A percentile compares a stretch with the other conserved stretches of the same genome.
Evolutionary conservation across 2,888 invertebrate species (phyloP).

Genomic region (Zhengitettix transpicula): DNA sequence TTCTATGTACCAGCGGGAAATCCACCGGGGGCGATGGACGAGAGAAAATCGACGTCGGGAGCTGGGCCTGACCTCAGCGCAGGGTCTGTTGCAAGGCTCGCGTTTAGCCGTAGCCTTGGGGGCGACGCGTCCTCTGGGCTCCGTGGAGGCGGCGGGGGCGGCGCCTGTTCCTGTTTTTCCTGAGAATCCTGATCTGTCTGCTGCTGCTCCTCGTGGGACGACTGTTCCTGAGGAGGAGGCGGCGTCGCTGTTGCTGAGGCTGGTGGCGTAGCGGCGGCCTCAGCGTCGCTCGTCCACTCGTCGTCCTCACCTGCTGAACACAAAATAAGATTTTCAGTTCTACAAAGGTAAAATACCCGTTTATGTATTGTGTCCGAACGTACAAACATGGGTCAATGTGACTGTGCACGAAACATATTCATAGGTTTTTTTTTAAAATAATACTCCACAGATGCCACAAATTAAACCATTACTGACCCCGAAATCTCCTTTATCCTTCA

Average conservation of each 20-base stretch:
- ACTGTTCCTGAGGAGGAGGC: not conserved
- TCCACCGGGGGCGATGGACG: not conserved
- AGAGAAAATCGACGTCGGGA: slow-evolving; percentile 21
- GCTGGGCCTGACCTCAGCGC: slow-evolving; percentile 37
- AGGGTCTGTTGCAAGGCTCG: slow-evolving; percentile 67
- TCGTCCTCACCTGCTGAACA: slow-evolving; percentile 26
- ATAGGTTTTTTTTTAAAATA: too few species aligned
- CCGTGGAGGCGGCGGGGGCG: slow-evolving; percentile 18
- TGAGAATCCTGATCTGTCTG: not conserved
- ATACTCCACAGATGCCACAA: too few species aligned
- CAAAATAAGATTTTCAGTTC: too few species aligned
- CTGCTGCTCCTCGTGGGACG: not conserved
- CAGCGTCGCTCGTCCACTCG: slow-evolving; percentile 27
- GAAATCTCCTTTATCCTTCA: too few species aligned
- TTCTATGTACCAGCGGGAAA: too few species aligned
- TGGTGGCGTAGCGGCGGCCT: slow-evolving; percentile 8
- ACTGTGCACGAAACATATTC: too few species aligned
- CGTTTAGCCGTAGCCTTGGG: slow-evolving; percentile 45
- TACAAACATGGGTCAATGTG: too few species aligned
- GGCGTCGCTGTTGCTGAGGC: not conserved
- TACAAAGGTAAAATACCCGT: too few species aligned
- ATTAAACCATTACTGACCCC: too few species aligned
- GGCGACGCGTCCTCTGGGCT: slow-evolving; percentile 12
- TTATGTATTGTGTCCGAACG: too few species aligned
- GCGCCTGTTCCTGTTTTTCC: slow-evolving; percentile 19